Base-by-base conservation (phyloP, 2,113 vertebrate genomes). In the Sturnus vulgaris region DNA sequence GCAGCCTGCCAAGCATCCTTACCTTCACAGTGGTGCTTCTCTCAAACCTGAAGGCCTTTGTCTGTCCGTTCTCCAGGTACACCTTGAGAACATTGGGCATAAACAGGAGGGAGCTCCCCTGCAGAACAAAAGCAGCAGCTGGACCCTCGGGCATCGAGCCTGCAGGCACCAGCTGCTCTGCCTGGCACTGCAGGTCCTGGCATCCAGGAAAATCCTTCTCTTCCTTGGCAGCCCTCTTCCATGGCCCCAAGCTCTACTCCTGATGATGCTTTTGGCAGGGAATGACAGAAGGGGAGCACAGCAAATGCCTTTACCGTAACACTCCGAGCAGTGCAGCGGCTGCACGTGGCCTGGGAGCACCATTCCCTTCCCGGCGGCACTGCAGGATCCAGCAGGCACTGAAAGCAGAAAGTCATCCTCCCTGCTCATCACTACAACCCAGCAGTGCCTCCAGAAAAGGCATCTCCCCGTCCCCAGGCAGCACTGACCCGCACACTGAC, bases 31-130 rank as follows among this genome's bases (percentile, higher is more conserved):
- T 99, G 68, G 99, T 99, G 95, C 97, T 98, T 19, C 94, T 97
- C 89, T 99, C 99, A 83, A 99, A 99, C 95, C 99, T 99, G 98
- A 99, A 99, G 33, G 99, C 99, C 96, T 99, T 99, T 8, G 99
- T 99, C 97, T 99, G 99, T 81, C 99, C 99, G 3, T 99, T 99
- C 98, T 99, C 99, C 96, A 99, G 95, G 96, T 99, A 99, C 7
- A 99, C 98, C 97, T 99, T 99, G 91, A 99, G 98, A 71, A 99
- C 98, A 3, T 99, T 99, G 90, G 99, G 99, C 98, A 99, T 99
- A 83, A 99, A 99, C 88, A 99, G 98, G 96, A 99, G 98, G 96
- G 99, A 99, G 98, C 98, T 99, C 92, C 99, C 99, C 99, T 99
- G 97, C 39, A 91, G 95, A 86, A 98, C 71, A 98, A 56, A 96